A percentile compares a stretch with the other conserved stretches of the same genome.
Evolutionary conservation across 2,888 invertebrate genomes (phyloP).

Genomic region (Tryphoninae sp.): DNA sequence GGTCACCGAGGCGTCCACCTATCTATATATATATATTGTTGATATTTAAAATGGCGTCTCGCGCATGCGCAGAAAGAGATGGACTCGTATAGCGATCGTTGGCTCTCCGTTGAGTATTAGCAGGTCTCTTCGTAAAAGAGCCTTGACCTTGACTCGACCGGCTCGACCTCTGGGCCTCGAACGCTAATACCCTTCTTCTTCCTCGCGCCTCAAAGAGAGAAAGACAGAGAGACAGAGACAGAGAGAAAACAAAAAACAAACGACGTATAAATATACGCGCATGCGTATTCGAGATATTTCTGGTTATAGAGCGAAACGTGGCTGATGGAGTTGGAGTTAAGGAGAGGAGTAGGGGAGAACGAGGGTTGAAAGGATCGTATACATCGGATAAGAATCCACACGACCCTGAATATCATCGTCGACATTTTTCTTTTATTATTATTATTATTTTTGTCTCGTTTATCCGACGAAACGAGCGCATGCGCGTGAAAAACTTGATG

Average conservation of each 20-base stretch:
- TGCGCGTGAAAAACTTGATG: conserved; percentile 16
- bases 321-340: background rate
- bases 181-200: conserved; percentile 48
- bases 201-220: conserved; percentile 12
- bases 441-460: too few relatives aligned
- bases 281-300: conserved; percentile 21
- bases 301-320: conserved; percentile 8
- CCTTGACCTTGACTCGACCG: conserved; percentile 71
- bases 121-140: conserved; percentile 61
- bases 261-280: background rate
- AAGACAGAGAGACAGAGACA: too few relatives aligned
- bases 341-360: background rate
- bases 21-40: conserved; percentile 8
- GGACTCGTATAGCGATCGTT: conserved; percentile 45
- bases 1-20: conserved; percentile 23
- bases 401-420: conserved; percentile 33
- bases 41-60: background rate
- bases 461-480: background rate
- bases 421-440: background rate
- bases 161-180: conserved; percentile 63
- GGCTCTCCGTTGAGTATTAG: conserved; percentile 55
- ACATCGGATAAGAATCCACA: conserved; percentile 19
- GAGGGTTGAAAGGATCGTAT: conserved; percentile 6
- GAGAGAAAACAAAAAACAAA: background rate
- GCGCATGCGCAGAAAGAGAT: conserved; percentile 4